phyloP scores from a whole-genome alignment of 2,113 vertebrate genomes.

The human region GRCh38 chr3:197527501-197528000 shows the following conservation, averaged over 20 bases:
- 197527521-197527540: not conserved
- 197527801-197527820: not conserved
- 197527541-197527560: not conserved
- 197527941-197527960: not conserved
- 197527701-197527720: not conserved
- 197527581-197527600: not conserved
- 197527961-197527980: not conserved
- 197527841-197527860: no score
- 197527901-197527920: not conserved
- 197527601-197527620: not conserved
- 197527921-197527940: not conserved
- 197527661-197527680: not conserved
- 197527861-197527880: not conserved
- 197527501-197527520: not conserved
- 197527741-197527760: not conserved
- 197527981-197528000: not conserved
- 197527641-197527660: not conserved
- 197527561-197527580: not conserved
- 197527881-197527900: not conserved
- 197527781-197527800: not conserved
- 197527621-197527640: not conserved
- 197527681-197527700: not conserved
- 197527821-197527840: not conserved
- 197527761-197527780: not conserved
- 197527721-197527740: not conserved